Evolutionary conservation across 1,140 invertebrate species (phyloP).

Genomic region (Galleria mellonella): DNA sequence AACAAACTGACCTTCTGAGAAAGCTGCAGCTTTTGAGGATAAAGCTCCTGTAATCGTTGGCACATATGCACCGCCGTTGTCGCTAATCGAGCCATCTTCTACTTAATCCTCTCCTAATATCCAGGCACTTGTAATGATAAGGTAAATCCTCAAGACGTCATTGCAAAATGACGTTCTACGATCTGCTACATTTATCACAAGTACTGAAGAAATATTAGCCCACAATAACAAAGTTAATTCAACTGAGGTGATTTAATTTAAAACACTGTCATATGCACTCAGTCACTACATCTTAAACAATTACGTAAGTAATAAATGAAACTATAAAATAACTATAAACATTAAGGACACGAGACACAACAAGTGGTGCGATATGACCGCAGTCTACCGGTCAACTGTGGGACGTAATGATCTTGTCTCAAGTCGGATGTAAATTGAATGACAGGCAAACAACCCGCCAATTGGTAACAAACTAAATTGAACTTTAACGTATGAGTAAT

Average conservation of each 20-base stretch:
- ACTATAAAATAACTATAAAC: too few species aligned
- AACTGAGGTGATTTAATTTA: neutral
- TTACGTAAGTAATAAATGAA: too few species aligned
- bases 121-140: constrained; percentile 14
- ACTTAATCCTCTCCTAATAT: constrained; percentile 3
- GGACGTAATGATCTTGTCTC: neutral
- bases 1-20: constrained; percentile 22
- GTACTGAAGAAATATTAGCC: too few species aligned
- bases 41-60: constrained; percentile 53
- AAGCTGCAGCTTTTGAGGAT: constrained; percentile 48
- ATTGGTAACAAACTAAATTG: neutral
- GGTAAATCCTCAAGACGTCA: constrained; percentile 8
- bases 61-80: constrained; percentile 50
- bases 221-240: too few species aligned
- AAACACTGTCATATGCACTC: neutral
- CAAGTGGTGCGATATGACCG: neutral
- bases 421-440: constrained; percentile 1
- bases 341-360: neutral
- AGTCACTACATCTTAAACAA: neutral
- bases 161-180: neutral
- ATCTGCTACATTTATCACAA: neutral
- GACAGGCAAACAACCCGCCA: neutral
- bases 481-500: neutral
- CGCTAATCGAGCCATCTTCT: constrained; percentile 45
- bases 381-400: neutral